These are phyloP conservation scores for Semotilus atromaculatus DNA, from an alignment of 2,797 vertebrate species.

Conservation along the genomic window DNA sequence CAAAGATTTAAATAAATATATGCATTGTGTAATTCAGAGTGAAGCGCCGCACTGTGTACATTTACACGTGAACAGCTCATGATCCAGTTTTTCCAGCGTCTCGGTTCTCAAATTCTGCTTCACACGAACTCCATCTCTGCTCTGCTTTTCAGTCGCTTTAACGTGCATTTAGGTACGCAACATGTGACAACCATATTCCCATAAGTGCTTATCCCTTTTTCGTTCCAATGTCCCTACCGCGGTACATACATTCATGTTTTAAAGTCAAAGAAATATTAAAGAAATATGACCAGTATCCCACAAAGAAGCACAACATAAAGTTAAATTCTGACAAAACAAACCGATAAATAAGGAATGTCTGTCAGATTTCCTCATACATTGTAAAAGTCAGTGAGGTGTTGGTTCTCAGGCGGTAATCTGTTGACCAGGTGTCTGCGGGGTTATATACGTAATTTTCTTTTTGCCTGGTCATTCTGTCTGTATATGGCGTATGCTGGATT, in stretches of 20 bases:
- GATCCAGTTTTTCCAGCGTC: too few species aligned
- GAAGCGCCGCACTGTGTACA: too few species aligned
- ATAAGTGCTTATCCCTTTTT: too few species aligned
- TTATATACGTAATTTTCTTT: conserved; percentile 31
- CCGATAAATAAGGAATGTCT: background rate
- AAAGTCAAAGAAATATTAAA: background rate
- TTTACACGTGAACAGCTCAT: too few species aligned
- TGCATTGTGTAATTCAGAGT: too few species aligned
- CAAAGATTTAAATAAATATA: too few species aligned
- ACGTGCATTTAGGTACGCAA: too few species aligned
- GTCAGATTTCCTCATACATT: background rate
- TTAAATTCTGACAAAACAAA: background rate
- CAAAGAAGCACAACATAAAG: background rate
- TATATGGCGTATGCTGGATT: background rate
- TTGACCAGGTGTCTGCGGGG: background rate
- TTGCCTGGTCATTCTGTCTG: conserved; percentile 5
- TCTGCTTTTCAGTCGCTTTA: too few species aligned
- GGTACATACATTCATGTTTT: background rate
- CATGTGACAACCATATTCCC: too few species aligned
- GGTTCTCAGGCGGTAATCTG: conserved; percentile 1
- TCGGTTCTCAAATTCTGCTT: too few species aligned
- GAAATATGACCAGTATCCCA: background rate
- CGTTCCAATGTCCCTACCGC: too few species aligned
- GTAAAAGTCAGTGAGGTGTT: background rate
- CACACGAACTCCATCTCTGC: too few species aligned